Conservation (phyloP, 2,888 invertebrate genomes). For the Agriotes lineatus region DNA sequence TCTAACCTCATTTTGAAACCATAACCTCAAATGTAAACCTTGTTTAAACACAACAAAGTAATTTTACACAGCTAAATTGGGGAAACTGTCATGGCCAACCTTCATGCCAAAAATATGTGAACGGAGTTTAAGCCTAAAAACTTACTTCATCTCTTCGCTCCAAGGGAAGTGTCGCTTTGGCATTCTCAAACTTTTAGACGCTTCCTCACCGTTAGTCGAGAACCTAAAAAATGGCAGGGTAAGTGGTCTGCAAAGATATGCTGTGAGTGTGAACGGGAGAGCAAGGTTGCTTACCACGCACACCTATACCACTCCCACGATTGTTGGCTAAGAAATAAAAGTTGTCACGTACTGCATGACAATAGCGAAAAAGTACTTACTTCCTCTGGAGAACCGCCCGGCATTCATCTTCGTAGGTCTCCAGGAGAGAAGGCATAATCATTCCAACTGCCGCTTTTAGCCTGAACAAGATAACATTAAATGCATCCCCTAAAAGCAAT, state of each 20-base stretch:
- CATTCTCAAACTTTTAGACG: conserved; percentile 70
- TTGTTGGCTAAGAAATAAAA: conserved; percentile 66
- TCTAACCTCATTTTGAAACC: no score
- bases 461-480: conserved; percentile 65
- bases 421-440: conserved; percentile 80
- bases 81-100: no score
- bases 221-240: conserved; percentile 50
- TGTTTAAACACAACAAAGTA: no score
- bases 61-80: no score
- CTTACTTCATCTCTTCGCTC: conserved; percentile 75
- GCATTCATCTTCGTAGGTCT: conserved; percentile 72
- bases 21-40: no score
- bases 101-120: no score
- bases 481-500: background rate
- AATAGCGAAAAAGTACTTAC: conserved; percentile 64
- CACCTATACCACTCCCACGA: conserved; percentile 68
- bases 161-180: conserved; percentile 82
- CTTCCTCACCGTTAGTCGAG: conserved; percentile 64
- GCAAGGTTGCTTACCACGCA: conserved; percentile 66
- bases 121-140: no score
- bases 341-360: conserved; percentile 66
- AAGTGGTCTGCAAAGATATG: background rate
- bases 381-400: conserved; percentile 71
- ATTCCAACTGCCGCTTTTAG: conserved; percentile 78
- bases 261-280: conserved; percentile 52